Conservation (phyloP, 2,888 invertebrate genomes). For the Anthrax anthrax region DNA sequence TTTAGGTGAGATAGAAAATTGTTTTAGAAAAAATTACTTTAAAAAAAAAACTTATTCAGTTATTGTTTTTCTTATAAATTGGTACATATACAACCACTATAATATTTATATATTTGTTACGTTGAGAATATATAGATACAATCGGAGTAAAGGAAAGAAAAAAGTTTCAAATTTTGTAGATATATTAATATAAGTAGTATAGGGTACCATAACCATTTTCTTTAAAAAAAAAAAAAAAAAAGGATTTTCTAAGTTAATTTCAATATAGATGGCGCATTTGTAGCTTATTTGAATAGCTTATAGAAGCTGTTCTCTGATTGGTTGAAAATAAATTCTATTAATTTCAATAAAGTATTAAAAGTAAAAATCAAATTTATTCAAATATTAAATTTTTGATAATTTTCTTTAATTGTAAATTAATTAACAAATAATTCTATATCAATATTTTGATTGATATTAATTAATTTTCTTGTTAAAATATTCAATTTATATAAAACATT, state of each 20-base stretch:
- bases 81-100: no score
- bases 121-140: no score
- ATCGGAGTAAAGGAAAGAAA: no score
- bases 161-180: no score
- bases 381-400: neutral
- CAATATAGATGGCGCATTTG: conserved; percentile 9
- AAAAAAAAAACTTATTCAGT: no score
- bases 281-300: neutral
- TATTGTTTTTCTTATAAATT: neutral
- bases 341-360: neutral
- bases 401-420: neutral
- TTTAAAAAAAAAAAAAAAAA: no score
- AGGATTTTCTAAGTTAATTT: no score
- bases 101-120: no score
- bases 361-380: neutral
- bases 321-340: conserved; percentile 1
- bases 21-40: neutral
- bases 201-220: no score
- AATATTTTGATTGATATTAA: neutral
- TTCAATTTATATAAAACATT: neutral
- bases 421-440: neutral
- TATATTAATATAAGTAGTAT: no score
- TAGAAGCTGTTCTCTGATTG: conserved; percentile 10
- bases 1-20: no score
- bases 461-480: neutral